Percentiles rank a stretch among this genome's conserved stretches.
Conservation (phyloP, 2,113 vertebrate genomes). For the Pseudois nayaur region DNA sequence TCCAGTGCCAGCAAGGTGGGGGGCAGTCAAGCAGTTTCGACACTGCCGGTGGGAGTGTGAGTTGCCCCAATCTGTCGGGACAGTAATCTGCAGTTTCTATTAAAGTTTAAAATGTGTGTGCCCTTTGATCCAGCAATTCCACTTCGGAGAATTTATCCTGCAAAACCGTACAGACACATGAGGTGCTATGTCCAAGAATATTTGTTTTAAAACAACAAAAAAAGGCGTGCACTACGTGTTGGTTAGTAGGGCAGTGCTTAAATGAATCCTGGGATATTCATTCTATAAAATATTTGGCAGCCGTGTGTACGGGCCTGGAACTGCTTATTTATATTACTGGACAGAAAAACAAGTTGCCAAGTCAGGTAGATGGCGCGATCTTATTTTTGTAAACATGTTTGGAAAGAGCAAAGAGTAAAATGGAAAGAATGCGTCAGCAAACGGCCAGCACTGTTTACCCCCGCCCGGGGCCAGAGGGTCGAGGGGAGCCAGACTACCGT, state of each 20-base stretch:
- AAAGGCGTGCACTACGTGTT: neutral
- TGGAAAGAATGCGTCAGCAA: neutral
- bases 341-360: neutral
- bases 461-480: neutral
- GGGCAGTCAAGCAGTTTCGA: neutral
- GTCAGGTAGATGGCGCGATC: neutral
- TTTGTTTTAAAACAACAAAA: neutral
- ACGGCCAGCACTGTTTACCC: neutral
- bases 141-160: neutral
- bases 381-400: neutral
- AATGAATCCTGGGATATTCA: neutral
- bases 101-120: slow-evolving; percentile 38
- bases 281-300: neutral
- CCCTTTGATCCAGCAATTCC: neutral
- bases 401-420: neutral
- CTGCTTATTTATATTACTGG: neutral
- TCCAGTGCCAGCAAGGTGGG: neutral
- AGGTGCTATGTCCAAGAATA: neutral
- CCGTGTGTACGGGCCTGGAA: neutral
- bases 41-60: neutral
- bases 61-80: neutral
- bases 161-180: neutral
- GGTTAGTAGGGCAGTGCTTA: neutral
- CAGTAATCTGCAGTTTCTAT: neutral
- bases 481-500: neutral